Conservation (phyloP, 92 coral and sea anemone species). For the Phymanthus crucifer region DNA sequence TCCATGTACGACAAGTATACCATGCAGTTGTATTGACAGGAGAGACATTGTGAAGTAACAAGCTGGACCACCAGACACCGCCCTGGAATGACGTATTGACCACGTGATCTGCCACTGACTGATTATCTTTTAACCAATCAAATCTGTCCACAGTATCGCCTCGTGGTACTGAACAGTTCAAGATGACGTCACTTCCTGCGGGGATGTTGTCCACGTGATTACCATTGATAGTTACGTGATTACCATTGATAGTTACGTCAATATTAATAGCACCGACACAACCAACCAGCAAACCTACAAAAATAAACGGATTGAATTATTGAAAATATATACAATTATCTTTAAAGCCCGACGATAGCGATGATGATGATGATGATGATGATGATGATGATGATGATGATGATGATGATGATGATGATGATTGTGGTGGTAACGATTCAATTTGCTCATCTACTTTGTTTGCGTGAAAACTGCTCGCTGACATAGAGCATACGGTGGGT, state of each 20-base stretch:
- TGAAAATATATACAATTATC: too few species aligned
- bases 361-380: too few species aligned
- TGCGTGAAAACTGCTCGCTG: too few species aligned
- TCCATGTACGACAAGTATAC: constrained; percentile 6
- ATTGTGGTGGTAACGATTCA: too few species aligned
- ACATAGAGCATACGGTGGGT: too few species aligned
- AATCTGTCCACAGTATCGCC: background rate
- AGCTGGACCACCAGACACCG: background rate
- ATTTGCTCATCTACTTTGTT: too few species aligned
- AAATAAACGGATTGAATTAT: too few species aligned
- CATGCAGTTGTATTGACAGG: background rate
- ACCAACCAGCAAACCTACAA: background rate
- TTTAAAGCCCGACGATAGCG: too few species aligned
- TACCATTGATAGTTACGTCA: background rate
- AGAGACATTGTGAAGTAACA: background rate
- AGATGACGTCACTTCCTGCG: constrained; percentile 2
- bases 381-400: too few species aligned
- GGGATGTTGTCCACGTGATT: background rate
- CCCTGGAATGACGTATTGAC: background rate
- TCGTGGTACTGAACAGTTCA: constrained; percentile 6
- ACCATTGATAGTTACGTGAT: background rate
- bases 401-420: too few species aligned
- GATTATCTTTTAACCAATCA: constrained; percentile 6
- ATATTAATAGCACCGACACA: background rate
- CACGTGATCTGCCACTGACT: background rate